phyloP scores from a whole-genome alignment of 2,888 invertebrate species.

The Seira musarum region DNA sequence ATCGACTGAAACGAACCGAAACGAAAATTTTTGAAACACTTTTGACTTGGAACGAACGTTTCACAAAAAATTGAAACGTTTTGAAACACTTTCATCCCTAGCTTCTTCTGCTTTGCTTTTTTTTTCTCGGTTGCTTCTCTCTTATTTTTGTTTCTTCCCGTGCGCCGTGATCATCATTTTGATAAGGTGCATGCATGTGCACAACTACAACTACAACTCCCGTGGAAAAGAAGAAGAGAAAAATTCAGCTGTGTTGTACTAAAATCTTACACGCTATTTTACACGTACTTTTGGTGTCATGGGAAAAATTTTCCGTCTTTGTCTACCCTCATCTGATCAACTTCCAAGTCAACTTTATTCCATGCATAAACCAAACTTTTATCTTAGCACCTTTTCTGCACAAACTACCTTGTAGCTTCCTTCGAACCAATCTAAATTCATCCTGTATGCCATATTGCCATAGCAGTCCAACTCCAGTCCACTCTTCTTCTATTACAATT shows the following conservation, averaged over 20 bases:
- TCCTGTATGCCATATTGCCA: background rate
- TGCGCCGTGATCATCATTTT: conserved; percentile 14
- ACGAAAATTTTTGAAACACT: too few species aligned
- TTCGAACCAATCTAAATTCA: conserved; percentile 17
- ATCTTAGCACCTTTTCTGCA: background rate
- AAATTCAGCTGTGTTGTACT: background rate
- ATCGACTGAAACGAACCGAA: too few species aligned
- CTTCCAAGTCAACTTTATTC: conserved; percentile 1
- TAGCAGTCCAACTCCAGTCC: conserved; percentile 8
- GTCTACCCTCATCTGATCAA: conserved; percentile 17
- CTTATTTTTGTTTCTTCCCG: background rate
- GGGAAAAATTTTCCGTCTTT: conserved; percentile 17
- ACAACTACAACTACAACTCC: background rate
- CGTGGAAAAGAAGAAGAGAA: background rate
- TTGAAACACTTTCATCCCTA: background rate
- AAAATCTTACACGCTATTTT: conserved; percentile 11
- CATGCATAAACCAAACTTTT: conserved; percentile 10
- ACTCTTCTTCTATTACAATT: background rate
- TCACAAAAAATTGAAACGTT: too few species aligned
- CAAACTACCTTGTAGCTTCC: background rate
- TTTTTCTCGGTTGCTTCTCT: background rate
- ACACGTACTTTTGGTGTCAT: background rate
- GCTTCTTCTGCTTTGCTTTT: background rate
- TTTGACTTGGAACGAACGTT: too few species aligned
- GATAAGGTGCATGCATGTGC: background rate